Evolutionary conservation across 2,797 vertebrate species (phyloP).

Genomic region (Fistularia tabacaria): DNA sequence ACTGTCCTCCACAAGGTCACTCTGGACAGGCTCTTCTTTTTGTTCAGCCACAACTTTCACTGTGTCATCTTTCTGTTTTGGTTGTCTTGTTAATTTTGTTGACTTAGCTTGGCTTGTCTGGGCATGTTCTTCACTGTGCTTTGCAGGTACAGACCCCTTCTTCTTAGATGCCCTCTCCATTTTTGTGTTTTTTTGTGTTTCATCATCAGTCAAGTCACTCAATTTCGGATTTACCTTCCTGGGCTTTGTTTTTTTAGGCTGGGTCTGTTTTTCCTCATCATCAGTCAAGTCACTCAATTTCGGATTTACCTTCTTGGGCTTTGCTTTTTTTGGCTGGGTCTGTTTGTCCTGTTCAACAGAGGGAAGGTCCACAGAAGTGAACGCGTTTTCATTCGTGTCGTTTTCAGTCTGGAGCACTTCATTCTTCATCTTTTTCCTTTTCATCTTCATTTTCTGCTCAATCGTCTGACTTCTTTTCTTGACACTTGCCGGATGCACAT

Average conservation of each 20-base stretch:
- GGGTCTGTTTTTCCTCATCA: constrained; percentile 17
- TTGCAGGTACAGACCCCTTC: constrained; percentile 14
- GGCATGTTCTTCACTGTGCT: constrained; percentile 18
- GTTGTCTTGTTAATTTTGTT: constrained; percentile 25
- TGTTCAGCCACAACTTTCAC: constrained; percentile 1
- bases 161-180: constrained; percentile 8
- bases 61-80: background rate
- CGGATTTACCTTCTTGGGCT: constrained; percentile 12
- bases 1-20: background rate
- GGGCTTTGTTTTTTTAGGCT: constrained; percentile 29
- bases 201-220: constrained; percentile 6
- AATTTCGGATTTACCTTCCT: constrained; percentile 23
- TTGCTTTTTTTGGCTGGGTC: constrained; percentile 35
- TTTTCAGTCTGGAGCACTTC: background rate
- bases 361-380: constrained; percentile 12
- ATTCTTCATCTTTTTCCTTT: constrained; percentile 6
- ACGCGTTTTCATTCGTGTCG: background rate
- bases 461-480: background rate
- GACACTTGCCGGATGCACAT: constrained; percentile 2
- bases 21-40: constrained; percentile 5
- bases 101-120: constrained; percentile 8
- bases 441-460: constrained; percentile 34
- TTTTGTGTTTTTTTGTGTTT: constrained; percentile 1
- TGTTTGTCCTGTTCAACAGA: constrained; percentile 5
- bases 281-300: constrained; percentile 12